Percentiles rank a stretch among this genome's conserved stretches.
phyloP scores from a whole-genome alignment of 2,888 invertebrate species.

The Thymelicus acteon region DNA sequence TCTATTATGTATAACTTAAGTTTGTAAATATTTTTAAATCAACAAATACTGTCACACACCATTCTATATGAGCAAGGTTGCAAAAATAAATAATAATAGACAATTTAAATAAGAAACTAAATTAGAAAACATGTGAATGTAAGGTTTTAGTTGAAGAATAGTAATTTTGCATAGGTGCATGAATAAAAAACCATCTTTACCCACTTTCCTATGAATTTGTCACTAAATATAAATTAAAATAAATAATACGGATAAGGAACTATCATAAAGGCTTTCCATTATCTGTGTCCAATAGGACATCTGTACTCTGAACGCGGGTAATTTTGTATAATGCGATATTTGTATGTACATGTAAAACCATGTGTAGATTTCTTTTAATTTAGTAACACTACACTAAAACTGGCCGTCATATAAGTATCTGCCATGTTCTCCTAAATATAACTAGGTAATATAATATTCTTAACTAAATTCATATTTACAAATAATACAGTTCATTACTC shows the following conservation, averaged over 20 bases:
- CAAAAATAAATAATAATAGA: not conserved
- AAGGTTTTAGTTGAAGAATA: not conserved
- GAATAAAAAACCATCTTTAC: not conserved
- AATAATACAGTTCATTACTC: slow-evolving; percentile 86
- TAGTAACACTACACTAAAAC: slow-evolving; percentile 89
- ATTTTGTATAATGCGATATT: slow-evolving; percentile 64
- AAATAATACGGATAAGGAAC: slow-evolving; percentile 33
- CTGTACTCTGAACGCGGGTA: slow-evolving; percentile 66
- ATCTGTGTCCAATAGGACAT: slow-evolving; percentile 40
- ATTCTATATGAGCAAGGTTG: not conserved
- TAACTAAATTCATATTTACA: slow-evolving; percentile 86
- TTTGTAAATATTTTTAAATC: not conserved
- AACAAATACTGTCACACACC: not conserved
- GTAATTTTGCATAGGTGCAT: not conserved
- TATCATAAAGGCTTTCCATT: slow-evolving; percentile 26
- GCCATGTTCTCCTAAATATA: slow-evolving; percentile 86
- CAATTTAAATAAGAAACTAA: not conserved
- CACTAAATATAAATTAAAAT: slow-evolving; percentile 20
- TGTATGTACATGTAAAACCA: slow-evolving; percentile 84
- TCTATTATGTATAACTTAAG: not conserved
- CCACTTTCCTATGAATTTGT: slow-evolving; percentile 9
- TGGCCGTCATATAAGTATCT: slow-evolving; percentile 89
- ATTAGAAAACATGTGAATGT: not conserved
- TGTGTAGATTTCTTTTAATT: slow-evolving; percentile 82
- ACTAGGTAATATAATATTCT: slow-evolving; percentile 86